Evolutionary conservation across 2,797 vertebrate genomes (phyloP).

Genomic region (Phylloscopus collybita): DNA sequence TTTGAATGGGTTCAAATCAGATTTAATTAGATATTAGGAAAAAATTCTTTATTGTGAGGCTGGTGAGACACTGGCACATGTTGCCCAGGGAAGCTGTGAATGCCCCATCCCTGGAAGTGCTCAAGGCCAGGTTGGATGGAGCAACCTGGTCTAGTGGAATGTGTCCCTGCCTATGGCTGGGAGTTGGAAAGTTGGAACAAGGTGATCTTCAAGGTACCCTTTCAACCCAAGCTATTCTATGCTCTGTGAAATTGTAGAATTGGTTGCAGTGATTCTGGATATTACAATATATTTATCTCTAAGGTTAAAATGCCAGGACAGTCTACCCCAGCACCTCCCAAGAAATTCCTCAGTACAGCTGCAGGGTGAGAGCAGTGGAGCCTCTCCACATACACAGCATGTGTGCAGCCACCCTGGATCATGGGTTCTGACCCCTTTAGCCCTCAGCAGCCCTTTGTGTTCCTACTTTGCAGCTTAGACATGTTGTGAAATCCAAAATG

Average conservation of each 20-base stretch:
- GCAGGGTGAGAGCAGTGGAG: neutral
- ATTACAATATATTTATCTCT: neutral
- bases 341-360: neutral
- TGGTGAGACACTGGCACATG: neutral
- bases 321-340: neutral
- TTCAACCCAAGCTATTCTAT: neutral
- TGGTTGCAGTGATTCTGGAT: too few species aligned
- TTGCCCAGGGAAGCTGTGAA: neutral
- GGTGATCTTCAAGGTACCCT: neutral
- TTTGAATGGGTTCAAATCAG: neutral
- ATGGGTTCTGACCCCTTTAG: neutral
- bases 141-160: neutral
- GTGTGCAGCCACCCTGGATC: neutral
- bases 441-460: neutral
- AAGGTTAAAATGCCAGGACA: neutral
- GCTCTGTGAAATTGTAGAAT: neutral
- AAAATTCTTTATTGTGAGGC: neutral
- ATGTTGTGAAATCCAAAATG: neutral
- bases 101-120: neutral
- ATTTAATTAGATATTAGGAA: rapidly evolving
- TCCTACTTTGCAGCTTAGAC: neutral
- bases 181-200: neutral
- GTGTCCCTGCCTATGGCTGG: neutral
- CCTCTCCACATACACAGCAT: rapidly evolving
- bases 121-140: neutral